Evolutionary conservation across 2,797 vertebrate genomes (phyloP), one percentile per base, ranked within the genome.

Genomic region (Chelon auratus): DNA sequence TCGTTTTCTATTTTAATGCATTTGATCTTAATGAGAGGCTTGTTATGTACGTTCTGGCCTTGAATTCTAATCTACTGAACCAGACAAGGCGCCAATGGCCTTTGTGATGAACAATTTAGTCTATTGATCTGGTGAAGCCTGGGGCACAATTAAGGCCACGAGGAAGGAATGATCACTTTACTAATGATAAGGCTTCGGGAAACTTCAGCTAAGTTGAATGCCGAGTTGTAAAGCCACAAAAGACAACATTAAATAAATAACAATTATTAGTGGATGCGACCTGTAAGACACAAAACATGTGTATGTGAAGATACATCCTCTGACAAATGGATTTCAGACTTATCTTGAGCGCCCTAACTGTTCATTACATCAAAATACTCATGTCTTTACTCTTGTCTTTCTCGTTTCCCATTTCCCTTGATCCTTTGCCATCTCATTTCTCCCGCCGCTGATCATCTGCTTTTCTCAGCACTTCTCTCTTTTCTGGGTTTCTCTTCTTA

Each of bases 81-180:
- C 55, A 52, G 69, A 78, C 57, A 26, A 57, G 24, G 70, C 22
- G 53, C 36, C 61, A 71, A 17, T 80, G 64, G 56, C 53, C 64
- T 71, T 83, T 81, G 71, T 78, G 68, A 77, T 74, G 56, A 82
- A 78, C 72, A 81, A 68, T 83, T 82, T 68, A 42, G 60, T 65
- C 11, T 79, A 87, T 85, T 78, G 74, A 88, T 86, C 66, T 63
- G 47, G 61, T 33, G 22, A 72, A 12, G 62, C 47, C 59, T 17
- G 30, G 33, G 71, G 68, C 15, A 45, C 79, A 83, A 84, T 84
- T 79, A 73, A 70, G 48, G 51, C 58, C 30, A 57, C 62, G 45
- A 57, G 64, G 52, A 74, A 78, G 48, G 55, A 71, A 65, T 39
- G 63, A 81, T 77, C 56, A 57, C 22, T 64, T 78, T 56, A 26